Evolutionary conservation across 23 tunicate genomes (phyloP), one percentile per base, ranked within the genome.

Genomic region (Ascidia mentula): DNA sequence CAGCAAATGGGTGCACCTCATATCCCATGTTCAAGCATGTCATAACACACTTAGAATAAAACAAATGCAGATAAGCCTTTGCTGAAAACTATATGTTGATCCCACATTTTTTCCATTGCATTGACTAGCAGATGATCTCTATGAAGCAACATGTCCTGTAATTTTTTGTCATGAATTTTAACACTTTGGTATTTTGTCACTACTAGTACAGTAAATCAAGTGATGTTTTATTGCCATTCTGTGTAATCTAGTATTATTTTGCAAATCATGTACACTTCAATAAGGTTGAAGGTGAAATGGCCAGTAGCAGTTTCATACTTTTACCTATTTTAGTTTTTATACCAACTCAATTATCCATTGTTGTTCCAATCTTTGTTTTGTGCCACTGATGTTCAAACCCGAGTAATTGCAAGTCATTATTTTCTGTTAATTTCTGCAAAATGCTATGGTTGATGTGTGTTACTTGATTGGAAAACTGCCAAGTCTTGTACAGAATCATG

Each of bases 1-100:
- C 90, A 91, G 72, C 98, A 94, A 77, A 94, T 94, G 98, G 98
- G 98, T 26, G 92, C 94, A 28, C 98, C 98, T 5, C 96, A 85
- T 40, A 74, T 90, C 22, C 96, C 96, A 18, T 90, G 96, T 73
- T 90, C 96, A n/a, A 90, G 96, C 74, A 90, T 90, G 83, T 91
- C 97, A 31, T 91, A 74, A 86, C 18, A 6, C 5, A 3, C 18
- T 17, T 46, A 1, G 40, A 5, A 46, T 35, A n/a, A n/a, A n/a
- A n/a, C n/a, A n/a, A n/a, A n/a, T n/a, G n/a, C n/a, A n/a, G n/a
- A n/a, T n/a, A n/a, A n/a, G n/a, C n/a, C n/a, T n/a, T n/a, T n/a
- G n/a, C n/a, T n/a, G n/a, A n/a, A n/a, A n/a, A n/a, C n/a, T n/a
- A n/a, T n/a, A n/a, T n/a, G n/a, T n/a, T n/a, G n/a, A n/a, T n/a